These are phyloP conservation scores for Dasysyrphus tricinctus DNA, from an alignment of 2,888 invertebrate genomes.

Conservation along the genomic window DNA sequence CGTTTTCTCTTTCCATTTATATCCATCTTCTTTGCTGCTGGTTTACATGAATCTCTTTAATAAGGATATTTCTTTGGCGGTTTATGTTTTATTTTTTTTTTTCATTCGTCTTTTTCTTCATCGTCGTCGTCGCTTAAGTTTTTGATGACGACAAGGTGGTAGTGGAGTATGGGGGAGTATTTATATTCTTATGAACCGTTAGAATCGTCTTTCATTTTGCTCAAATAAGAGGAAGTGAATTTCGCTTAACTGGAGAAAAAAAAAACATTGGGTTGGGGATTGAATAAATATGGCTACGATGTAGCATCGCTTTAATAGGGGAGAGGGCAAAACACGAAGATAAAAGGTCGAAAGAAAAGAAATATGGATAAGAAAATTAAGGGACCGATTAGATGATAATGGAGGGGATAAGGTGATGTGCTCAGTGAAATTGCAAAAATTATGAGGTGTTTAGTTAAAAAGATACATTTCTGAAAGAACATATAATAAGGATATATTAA, in stretches of 20 bases:
- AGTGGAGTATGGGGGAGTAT: conserved; percentile 2
- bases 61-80: conserved; percentile 48
- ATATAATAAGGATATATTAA: conserved; percentile 30
- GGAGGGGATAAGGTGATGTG: conserved; percentile 64
- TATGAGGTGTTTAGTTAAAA: conserved; percentile 62
- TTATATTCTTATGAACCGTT: conserved; percentile 41
- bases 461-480: conserved; percentile 18
- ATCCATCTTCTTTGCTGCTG: conserved; percentile 20
- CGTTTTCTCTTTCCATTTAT: conserved; percentile 14
- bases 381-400: conserved; percentile 67
- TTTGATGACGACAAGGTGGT: not conserved
- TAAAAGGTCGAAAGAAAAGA: conserved; percentile 50
- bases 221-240: conserved; percentile 59
- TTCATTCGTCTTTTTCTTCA: conserved; percentile 8
- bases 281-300: conserved; percentile 48
- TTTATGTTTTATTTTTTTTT: not conserved
- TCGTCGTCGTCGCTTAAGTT: conserved; percentile 20
- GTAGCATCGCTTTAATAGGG: conserved; percentile 38
- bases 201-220: conserved; percentile 35
- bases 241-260: conserved; percentile 25
- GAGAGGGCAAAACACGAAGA: conserved; percentile 23
- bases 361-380: conserved; percentile 67
- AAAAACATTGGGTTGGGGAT: conserved; percentile 14
- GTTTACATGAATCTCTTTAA: conserved; percentile 58
- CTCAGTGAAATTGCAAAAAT: conserved; percentile 61